phyloP scores from a whole-genome alignment of 2,888 invertebrate species.

The Drosophila mayaguana region DNA sequence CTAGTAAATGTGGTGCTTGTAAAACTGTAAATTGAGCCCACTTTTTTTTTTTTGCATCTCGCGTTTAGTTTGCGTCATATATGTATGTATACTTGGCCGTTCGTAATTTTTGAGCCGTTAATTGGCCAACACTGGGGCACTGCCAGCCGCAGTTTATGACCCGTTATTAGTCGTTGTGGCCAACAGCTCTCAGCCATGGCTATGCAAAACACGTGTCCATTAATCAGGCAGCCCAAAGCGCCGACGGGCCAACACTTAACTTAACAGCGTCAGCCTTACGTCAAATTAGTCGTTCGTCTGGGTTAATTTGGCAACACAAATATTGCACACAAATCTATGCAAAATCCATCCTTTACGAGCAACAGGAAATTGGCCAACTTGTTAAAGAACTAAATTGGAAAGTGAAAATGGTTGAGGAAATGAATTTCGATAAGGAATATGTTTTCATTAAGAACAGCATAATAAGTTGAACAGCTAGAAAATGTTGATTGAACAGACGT shows the following conservation, averaged over 20 bases:
- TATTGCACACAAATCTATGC: not conserved
- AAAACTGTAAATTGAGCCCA: conserved; percentile 20
- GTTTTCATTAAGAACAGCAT: not conserved
- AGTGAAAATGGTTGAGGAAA: not conserved
- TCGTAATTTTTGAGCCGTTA: conserved; percentile 58
- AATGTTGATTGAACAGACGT: not conserved
- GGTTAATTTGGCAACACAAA: conserved; percentile 30
- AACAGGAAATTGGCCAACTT: conserved; percentile 9
- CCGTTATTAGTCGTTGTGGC: conserved; percentile 55
- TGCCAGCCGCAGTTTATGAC: conserved; percentile 63
- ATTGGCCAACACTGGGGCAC: conserved; percentile 75
- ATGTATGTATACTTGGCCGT: conserved; percentile 30
- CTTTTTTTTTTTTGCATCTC: conserved; percentile 14
- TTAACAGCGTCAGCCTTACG: conserved; percentile 15
- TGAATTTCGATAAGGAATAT: not conserved
- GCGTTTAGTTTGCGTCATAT: conserved; percentile 42
- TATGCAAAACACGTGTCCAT: conserved; percentile 59
- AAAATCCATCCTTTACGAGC: conserved; percentile 1
- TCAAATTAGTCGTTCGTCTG: conserved; percentile 30
- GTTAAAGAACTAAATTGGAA: not conserved
- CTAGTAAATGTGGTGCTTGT: conserved; percentile 54
- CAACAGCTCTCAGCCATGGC: conserved; percentile 28
- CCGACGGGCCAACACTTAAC: conserved; percentile 44
- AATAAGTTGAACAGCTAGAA: not conserved
- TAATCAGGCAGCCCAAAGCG: conserved; percentile 64